Conservation (phyloP, 2,888 invertebrate genomes). For the Drosophila longiperda region DNA sequence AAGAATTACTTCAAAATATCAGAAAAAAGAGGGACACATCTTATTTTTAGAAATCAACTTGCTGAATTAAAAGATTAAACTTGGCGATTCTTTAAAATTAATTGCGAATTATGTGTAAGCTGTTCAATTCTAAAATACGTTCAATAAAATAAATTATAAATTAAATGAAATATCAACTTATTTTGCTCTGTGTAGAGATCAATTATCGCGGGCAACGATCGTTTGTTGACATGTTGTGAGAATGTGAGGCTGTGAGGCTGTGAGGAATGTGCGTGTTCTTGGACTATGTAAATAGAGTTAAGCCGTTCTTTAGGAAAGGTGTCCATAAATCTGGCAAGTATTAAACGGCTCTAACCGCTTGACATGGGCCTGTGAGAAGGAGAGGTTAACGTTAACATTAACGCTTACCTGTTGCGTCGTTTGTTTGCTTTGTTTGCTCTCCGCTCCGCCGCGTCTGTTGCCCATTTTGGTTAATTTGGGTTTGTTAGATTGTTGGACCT, state of each 20-base stretch:
- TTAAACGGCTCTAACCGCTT: constrained; percentile 57
- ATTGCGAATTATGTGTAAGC: neutral
- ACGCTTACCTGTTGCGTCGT: constrained; percentile 42
- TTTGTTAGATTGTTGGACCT: constrained; percentile 55
- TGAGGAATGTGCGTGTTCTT: constrained; percentile 37
- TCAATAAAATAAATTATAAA: too few relatives aligned
- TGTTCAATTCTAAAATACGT: neutral
- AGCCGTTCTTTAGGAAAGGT: constrained; percentile 53
- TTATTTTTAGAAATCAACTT: neutral
- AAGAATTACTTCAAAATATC: neutral
- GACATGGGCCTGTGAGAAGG: constrained; percentile 22
- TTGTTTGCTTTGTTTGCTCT: constrained; percentile 57
- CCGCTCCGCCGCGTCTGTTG: constrained; percentile 14
- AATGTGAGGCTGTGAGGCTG: constrained; percentile 41
- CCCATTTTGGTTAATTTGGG: constrained; percentile 69
- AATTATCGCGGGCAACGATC: constrained; percentile 70
- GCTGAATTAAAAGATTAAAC: neutral
- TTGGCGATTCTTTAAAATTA: neutral
- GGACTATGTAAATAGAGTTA: constrained; percentile 67
- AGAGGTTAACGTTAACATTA: constrained; percentile 9
- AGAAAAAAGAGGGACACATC: too few relatives aligned
- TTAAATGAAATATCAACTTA: neutral
- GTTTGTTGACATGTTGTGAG: constrained; percentile 74
- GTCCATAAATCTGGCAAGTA: constrained; percentile 64
- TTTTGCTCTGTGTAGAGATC: constrained; percentile 50